Evolutionary conservation across 2,888 invertebrate species (phyloP).

Genomic region (Poecilus cupreus): DNA sequence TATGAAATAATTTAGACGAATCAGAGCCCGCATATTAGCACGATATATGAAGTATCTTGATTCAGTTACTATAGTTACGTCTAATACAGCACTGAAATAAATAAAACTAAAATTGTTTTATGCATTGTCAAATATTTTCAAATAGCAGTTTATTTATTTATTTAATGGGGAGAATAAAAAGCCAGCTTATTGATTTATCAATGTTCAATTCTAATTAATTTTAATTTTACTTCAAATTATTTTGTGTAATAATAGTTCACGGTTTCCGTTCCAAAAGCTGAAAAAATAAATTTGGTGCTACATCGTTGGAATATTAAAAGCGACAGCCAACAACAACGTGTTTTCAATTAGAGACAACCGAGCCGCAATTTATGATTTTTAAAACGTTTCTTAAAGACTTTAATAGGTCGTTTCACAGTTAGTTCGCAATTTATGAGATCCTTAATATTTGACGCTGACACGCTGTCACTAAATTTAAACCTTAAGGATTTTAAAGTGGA

Average conservation of each 20-base stretch:
- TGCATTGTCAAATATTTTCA: too few species aligned
- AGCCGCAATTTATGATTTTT: slow-evolving; percentile 56
- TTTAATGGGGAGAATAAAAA: too few species aligned
- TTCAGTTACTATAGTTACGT: too few species aligned
- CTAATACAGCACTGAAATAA: too few species aligned
- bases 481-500: slow-evolving; percentile 22
- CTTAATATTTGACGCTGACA: slow-evolving; percentile 44
- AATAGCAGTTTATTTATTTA: too few species aligned
- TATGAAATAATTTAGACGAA: too few species aligned
- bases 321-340: slow-evolving; percentile 42
- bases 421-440: slow-evolving; percentile 50
- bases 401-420: slow-evolving; percentile 55
- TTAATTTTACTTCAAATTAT: too few species aligned
- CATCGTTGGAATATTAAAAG: neutral
- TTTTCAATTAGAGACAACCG: slow-evolving; percentile 55
- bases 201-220: too few species aligned
- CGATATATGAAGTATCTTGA: too few species aligned
- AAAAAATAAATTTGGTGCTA: neutral
- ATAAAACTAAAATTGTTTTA: too few species aligned
- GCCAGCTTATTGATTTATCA: too few species aligned
- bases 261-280: neutral
- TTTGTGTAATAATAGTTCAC: neutral
- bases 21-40: too few species aligned
- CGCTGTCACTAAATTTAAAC: slow-evolving; percentile 28
- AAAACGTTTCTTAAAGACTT: slow-evolving; percentile 58